Evolutionary conservation across 2,797 vertebrate species (phyloP).

Genomic region (Streptopelia turtur): DNA sequence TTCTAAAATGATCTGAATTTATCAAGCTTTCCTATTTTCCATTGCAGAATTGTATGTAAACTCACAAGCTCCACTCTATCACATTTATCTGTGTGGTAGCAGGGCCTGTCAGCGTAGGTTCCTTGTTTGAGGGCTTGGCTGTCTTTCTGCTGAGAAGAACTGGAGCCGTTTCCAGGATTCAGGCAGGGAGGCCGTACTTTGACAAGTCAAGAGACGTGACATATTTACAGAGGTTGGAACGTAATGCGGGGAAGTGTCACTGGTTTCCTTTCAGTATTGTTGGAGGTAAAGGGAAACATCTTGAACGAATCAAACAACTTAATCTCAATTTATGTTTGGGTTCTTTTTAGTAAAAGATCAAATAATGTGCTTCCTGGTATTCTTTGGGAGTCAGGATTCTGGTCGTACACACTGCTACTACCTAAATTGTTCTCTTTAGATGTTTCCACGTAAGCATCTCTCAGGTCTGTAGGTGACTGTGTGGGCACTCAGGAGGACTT

Average conservation of each 20-base stretch:
- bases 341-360: slow-evolving; percentile 26
- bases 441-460: neutral
- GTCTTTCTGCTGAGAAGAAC: neutral
- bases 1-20: neutral
- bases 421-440: neutral
- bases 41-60: neutral
- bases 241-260: neutral
- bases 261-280: slow-evolving; percentile 2
- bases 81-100: neutral
- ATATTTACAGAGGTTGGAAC: neutral
- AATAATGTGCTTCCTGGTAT: neutral
- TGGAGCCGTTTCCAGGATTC: neutral
- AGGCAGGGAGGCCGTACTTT: neutral
- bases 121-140: neutral
- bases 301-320: neutral
- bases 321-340: neutral
- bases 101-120: neutral
- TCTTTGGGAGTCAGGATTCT: neutral
- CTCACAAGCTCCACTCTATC: neutral
- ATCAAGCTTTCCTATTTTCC: neutral
- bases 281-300: neutral
- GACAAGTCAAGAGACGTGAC: neutral
- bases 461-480: neutral
- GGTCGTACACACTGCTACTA: neutral
- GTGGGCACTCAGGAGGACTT: neutral